Evolutionary conservation across 2,113 vertebrate species (phyloP).

Genomic region (Carlito syrichta): DNA sequence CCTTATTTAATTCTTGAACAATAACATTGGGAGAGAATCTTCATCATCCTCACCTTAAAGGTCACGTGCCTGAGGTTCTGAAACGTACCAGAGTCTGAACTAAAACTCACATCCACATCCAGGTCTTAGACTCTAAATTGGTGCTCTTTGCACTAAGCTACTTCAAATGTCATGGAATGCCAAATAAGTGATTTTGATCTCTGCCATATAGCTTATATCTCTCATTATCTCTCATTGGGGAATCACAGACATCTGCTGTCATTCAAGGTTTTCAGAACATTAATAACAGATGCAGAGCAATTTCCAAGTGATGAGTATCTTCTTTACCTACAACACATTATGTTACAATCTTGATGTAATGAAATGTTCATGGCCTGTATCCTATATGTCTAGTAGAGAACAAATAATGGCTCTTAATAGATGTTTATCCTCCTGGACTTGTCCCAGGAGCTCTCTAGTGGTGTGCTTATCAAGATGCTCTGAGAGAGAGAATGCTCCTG

Average conservation of each 20-base stretch:
- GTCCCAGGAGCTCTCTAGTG: background rate
- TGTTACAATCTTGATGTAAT: background rate
- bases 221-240: background rate
- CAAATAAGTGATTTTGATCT: background rate
- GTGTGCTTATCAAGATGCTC: background rate
- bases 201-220: background rate
- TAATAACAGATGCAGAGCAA: background rate
- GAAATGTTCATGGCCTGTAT: background rate
- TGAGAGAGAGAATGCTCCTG: background rate
- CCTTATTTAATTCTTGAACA: background rate
- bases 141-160: background rate
- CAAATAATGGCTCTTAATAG: background rate
- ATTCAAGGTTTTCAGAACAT: background rate
- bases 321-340: background rate
- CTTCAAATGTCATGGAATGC: background rate
- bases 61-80: background rate
- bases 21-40: too few relatives aligned
- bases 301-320: background rate
- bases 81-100: background rate
- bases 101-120: background rate
- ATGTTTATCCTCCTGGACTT: background rate
- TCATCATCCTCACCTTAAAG: background rate
- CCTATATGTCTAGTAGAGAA: background rate
- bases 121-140: background rate
- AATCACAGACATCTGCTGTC: background rate